These are phyloP conservation scores for Ennomos fuscantarius DNA, from an alignment of 2,888 invertebrate genomes.

Conservation along the genomic window DNA sequence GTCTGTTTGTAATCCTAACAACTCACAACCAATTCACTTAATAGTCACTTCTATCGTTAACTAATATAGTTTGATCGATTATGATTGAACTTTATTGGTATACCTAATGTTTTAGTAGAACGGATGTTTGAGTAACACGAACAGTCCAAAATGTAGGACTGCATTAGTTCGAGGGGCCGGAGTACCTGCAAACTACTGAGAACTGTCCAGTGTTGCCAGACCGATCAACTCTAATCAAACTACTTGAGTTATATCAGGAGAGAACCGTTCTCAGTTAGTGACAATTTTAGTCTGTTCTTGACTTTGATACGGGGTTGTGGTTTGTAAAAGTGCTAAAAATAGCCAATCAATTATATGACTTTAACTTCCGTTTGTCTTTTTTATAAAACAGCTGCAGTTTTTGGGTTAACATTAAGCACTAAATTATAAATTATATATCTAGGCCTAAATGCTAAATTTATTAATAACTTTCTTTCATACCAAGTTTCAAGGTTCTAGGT, in stretches of 20 bases:
- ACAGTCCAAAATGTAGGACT: conserved; percentile 39
- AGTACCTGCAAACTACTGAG: conserved; percentile 49
- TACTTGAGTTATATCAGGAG: conserved; percentile 4
- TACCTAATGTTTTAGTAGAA: conserved; percentile 26
- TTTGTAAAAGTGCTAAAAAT: no score
- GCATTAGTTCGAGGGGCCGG: conserved; percentile 43
- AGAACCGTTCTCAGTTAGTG: conserved; percentile 4
- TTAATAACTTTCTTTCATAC: no score
- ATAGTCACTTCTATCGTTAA: conserved; percentile 32
- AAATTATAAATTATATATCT: no score
- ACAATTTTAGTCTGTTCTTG: not conserved
- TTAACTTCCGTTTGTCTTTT: no score
- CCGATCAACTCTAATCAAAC: conserved; percentile 40
- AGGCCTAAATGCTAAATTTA: no score
- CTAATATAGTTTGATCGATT: conserved; percentile 40
- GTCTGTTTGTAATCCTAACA: conserved; percentile 4
- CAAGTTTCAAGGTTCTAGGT: no score
- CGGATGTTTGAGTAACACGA: conserved; percentile 34
- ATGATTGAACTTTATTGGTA: conserved; percentile 39
- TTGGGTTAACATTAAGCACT: no score
- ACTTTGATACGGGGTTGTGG: not conserved
- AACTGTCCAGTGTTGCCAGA: conserved; percentile 46
- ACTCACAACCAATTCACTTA: conserved; percentile 30
- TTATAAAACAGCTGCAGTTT: no score
- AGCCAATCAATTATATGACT: no score